These are phyloP conservation scores for Aleiodes testaceus DNA, from an alignment of 2,888 invertebrate genomes.

Conservation along the genomic window DNA sequence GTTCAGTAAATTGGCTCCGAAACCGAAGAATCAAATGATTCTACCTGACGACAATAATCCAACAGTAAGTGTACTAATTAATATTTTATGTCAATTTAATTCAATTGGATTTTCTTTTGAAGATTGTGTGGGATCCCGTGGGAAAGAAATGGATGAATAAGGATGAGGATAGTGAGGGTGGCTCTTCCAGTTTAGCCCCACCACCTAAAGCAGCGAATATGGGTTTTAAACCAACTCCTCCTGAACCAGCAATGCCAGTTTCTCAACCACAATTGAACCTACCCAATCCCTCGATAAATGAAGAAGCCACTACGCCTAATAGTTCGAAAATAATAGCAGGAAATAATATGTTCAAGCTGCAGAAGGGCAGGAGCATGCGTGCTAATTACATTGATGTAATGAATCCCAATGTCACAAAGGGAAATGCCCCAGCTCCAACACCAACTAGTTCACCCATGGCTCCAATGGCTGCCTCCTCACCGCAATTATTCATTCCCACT, in stretches of 20 bases:
- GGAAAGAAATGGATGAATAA: slow-evolving; percentile 90
- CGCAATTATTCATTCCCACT: slow-evolving; percentile 76
- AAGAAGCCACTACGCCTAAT: slow-evolving; percentile 51
- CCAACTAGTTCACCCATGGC: slow-evolving; percentile 72
- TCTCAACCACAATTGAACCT: slow-evolving; percentile 49
- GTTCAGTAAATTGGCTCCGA: slow-evolving; percentile 86
- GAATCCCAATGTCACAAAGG: slow-evolving; percentile 80
- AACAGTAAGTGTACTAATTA: slow-evolving; percentile 77
- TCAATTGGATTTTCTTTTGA: slow-evolving; percentile 48
- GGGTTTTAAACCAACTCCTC: slow-evolving; percentile 54
- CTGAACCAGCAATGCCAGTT: slow-evolving; percentile 65
- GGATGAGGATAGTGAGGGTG: slow-evolving; percentile 80
- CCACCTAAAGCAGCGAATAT: slow-evolving; percentile 82
- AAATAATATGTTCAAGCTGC: slow-evolving; percentile 87
- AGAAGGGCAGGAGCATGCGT: slow-evolving; percentile 82
- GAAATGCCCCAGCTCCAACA: slow-evolving; percentile 64
- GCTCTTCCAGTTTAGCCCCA: slow-evolving; percentile 76
- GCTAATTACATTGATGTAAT: slow-evolving; percentile 89
- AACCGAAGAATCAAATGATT: slow-evolving; percentile 95
- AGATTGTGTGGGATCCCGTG: slow-evolving; percentile 96
- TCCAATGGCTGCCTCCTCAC: slow-evolving; percentile 72
- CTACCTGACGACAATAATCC: slow-evolving; percentile 96
- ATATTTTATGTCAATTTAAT: background rate
- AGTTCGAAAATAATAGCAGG: slow-evolving; percentile 63
- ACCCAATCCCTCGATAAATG: slow-evolving; percentile 28